Percentiles rank a stretch among this genome's conserved stretches.
Conservation (phyloP, 2,797 vertebrate species). For the Poecilia velifera region DNA sequence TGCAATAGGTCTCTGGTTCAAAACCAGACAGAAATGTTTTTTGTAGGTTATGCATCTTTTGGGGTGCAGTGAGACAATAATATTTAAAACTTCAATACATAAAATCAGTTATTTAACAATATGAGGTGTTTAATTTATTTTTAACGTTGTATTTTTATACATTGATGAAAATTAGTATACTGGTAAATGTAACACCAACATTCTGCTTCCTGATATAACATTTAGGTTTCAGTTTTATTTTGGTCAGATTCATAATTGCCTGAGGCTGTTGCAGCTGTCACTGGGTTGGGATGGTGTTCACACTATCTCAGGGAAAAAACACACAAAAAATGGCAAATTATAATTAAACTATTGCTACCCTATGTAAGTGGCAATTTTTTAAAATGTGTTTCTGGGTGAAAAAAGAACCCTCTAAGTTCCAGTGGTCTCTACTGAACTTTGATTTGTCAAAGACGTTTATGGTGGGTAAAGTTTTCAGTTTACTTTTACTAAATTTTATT, state of each 20-base stretch:
- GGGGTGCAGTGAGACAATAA: too few species aligned
- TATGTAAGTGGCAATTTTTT: neutral
- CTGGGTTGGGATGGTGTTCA: neutral
- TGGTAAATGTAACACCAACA: neutral
- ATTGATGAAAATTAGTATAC: neutral
- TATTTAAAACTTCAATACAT: too few species aligned
- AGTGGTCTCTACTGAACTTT: neutral
- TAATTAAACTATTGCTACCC: neutral
- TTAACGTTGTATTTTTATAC: too few species aligned
- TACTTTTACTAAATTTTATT: neutral
- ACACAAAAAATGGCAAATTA: neutral
- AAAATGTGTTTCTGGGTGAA: neutral
- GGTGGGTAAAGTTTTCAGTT: neutral
- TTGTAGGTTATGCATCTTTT: too few species aligned
- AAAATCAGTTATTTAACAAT: too few species aligned
- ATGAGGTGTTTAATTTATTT: too few species aligned
- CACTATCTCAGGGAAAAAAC: neutral
- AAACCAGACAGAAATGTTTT: too few species aligned
- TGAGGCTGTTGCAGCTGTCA: neutral
- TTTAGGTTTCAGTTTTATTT: neutral
- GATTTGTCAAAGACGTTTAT: neutral
- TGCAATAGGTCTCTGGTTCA: too few species aligned
- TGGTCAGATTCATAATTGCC: neutral
- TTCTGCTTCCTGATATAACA: neutral
- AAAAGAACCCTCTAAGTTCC: neutral